phyloP scores from a whole-genome alignment of 2,888 invertebrate genomes.

The Teleiodes luculella region DNA sequence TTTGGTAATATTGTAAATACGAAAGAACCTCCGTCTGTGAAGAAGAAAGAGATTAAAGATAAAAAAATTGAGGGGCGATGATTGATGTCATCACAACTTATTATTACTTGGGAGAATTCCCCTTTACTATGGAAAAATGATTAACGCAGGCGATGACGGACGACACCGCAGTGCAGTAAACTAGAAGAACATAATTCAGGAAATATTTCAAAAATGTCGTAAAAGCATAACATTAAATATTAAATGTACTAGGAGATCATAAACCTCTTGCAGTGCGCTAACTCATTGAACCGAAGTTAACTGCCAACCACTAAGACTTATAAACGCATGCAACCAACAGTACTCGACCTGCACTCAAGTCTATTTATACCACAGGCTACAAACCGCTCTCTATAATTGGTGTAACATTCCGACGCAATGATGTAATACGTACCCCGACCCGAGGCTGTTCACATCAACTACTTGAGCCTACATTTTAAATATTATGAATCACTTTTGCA shows the following conservation, averaged over 20 bases:
- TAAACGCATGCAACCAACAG: not conserved
- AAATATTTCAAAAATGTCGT: too few relatives aligned
- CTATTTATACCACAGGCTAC: constrained; percentile 29
- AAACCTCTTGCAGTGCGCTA: not conserved
- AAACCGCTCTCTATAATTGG: constrained; percentile 45
- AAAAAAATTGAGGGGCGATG: too few relatives aligned
- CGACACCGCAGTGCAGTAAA: too few relatives aligned
- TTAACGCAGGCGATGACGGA: too few relatives aligned
- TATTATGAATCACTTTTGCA: constrained; percentile 29
- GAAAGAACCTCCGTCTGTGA: not conserved
- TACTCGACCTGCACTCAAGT: constrained; percentile 3
- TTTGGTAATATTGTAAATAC: not conserved
- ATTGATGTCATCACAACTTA: too few relatives aligned
- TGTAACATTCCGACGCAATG: constrained; percentile 52
- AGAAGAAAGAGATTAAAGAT: not conserved
- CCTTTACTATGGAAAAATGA: too few relatives aligned
- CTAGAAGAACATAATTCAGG: too few relatives aligned
- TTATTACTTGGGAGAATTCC: too few relatives aligned
- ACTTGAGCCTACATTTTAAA: constrained; percentile 29
- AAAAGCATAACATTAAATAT: too few relatives aligned
- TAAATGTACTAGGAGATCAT: constrained; percentile 7
- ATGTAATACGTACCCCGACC: constrained; percentile 34
- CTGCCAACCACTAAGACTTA: not conserved
- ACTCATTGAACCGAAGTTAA: not conserved
- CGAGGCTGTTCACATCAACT: constrained; percentile 33